phyloP scores from a whole-genome alignment of 2,888 invertebrate species.

The Argyresthia albistria region DNA sequence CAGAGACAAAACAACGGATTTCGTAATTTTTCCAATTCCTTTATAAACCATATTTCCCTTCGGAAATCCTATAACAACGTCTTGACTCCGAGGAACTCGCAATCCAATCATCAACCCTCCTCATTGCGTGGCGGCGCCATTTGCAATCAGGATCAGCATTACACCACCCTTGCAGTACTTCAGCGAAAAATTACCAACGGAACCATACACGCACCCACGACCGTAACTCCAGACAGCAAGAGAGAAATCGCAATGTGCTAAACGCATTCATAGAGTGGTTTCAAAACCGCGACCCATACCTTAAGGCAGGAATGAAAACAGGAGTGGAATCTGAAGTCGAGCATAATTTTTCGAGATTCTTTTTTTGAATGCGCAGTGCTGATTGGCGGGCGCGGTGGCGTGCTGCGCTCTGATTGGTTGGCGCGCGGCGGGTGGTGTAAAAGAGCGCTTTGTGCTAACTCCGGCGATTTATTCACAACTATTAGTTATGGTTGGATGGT shows the following conservation, averaged over 20 bases:
- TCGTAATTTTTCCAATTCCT: no score
- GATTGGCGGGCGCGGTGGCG: slow-evolving; percentile 46
- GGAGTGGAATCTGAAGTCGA: slow-evolving; percentile 30
- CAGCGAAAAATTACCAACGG: slow-evolving; percentile 7
- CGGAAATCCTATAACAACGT: no score
- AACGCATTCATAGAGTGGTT: slow-evolving; percentile 11
- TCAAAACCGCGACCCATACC: slow-evolving; percentile 47
- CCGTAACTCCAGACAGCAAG: slow-evolving; percentile 20
- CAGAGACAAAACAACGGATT: no score
- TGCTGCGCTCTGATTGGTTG: slow-evolving; percentile 44
- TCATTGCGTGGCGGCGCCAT: slow-evolving; percentile 32
- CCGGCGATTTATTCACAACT: slow-evolving; percentile 61
- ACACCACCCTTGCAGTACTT: slow-evolving; percentile 23
- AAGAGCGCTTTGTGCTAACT: slow-evolving; percentile 57
- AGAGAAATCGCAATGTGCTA: slow-evolving; percentile 22
- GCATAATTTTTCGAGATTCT: slow-evolving; percentile 56
- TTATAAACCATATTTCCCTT: no score
- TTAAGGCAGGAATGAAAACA: slow-evolving; percentile 43
- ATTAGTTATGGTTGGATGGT: slow-evolving; percentile 65
- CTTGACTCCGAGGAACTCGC: not conserved
- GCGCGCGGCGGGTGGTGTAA: slow-evolving; percentile 21
- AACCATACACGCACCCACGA: slow-evolving; percentile 3
- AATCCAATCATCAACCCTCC: not conserved
- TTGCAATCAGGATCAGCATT: slow-evolving; percentile 60
- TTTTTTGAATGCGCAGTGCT: slow-evolving; percentile 34